Conservation (phyloP, 2,888 invertebrate genomes). For the Thecocarcelia acutangulata region DNA sequence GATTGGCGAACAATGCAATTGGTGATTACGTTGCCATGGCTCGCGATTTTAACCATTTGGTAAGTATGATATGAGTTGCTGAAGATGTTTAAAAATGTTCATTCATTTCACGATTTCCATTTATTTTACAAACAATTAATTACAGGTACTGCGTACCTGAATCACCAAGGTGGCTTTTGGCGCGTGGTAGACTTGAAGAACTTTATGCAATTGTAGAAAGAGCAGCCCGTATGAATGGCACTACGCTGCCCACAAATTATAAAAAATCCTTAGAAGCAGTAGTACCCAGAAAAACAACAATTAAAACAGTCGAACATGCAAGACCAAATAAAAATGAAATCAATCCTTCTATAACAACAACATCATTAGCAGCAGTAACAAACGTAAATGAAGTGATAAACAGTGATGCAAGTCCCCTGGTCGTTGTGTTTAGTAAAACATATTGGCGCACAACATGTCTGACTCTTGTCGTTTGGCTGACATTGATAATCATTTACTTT, state of each 20-base stretch:
- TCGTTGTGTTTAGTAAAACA: slow-evolving; percentile 85
- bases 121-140: not conserved
- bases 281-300: slow-evolving; percentile 74
- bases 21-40: slow-evolving; percentile 84
- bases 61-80: slow-evolving; percentile 69
- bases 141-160: slow-evolving; percentile 88
- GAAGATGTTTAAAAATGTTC: not conserved
- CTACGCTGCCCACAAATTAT: slow-evolving; percentile 85
- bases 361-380: not conserved
- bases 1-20: slow-evolving; percentile 83
- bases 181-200: slow-evolving; percentile 86
- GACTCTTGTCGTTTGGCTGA: slow-evolving; percentile 87
- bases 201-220: slow-evolving; percentile 85
- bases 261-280: slow-evolving; percentile 84
- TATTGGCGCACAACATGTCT: slow-evolving; percentile 87
- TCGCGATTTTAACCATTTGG: slow-evolving; percentile 83
- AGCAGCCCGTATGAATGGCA: slow-evolving; percentile 86
- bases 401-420: slow-evolving; percentile 82
- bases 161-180: slow-evolving; percentile 89
- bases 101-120: not conserved
- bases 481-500: slow-evolving; percentile 89
- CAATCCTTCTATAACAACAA: not conserved
- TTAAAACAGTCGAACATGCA: slow-evolving; percentile 76
- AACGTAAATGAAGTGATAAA: slow-evolving; percentile 67
- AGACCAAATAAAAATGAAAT: slow-evolving; percentile 21